Conservation (phyloP, 2,113 vertebrate species). For the Marcusenius ussheri region DNA sequence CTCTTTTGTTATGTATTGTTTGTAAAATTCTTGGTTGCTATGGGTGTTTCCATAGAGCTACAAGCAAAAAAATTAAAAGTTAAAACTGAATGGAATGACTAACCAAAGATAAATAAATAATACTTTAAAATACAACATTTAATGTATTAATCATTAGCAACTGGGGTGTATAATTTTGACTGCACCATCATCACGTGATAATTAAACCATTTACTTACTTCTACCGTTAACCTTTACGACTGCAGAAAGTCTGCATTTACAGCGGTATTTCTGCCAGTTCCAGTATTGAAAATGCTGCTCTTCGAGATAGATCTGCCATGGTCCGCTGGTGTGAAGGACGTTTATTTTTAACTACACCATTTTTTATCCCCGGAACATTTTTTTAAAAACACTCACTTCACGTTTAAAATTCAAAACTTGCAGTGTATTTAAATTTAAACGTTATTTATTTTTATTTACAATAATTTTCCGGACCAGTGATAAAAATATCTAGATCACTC, state of each 20-base stretch:
- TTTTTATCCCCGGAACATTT: not conserved
- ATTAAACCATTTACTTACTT: not conserved
- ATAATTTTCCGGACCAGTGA: not conserved
- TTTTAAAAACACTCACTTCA: not conserved
- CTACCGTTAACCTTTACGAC: not conserved
- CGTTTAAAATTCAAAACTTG: not conserved
- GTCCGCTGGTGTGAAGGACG: not conserved
- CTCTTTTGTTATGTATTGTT: conserved; percentile 22
- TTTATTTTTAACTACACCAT: not conserved
- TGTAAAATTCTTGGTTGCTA: not conserved
- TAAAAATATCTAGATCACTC: not conserved
- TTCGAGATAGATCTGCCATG: not conserved
- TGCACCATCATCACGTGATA: not conserved
- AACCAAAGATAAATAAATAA: not conserved
- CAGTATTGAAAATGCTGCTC: not conserved
- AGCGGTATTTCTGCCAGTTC: not conserved
- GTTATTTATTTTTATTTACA: not conserved
- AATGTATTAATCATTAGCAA: not conserved
- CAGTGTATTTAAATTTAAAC: not conserved
- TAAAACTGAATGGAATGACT: not conserved
- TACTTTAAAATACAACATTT: not conserved
- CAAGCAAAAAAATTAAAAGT: not conserved
- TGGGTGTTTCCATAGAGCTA: not conserved
- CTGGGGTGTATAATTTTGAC: not conserved
- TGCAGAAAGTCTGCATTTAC: not conserved